Evolutionary conservation across 2,888 invertebrate species (phyloP).

Genomic region (Tolmerus cingulatus): DNA sequence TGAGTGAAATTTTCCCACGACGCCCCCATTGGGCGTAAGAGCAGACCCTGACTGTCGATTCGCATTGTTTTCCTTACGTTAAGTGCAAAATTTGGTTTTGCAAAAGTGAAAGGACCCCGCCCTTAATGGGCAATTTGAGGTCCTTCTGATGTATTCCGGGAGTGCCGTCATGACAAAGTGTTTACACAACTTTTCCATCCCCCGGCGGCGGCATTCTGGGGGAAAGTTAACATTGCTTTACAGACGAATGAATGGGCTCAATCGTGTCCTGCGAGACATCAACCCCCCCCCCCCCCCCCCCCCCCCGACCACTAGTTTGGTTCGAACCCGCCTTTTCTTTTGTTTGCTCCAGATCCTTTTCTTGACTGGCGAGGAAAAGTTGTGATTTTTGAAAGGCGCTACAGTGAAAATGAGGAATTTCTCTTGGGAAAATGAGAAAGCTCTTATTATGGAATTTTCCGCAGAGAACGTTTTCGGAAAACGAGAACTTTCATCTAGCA

Average conservation of each 20-base stretch:
- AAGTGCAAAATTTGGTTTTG: slow-evolving; percentile 32
- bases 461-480: background rate
- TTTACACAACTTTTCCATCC: slow-evolving; percentile 40
- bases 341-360: background rate
- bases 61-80: background rate
- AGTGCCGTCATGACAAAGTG: slow-evolving; percentile 28
- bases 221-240: background rate
- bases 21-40: background rate
- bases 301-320: background rate
- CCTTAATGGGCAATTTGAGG: slow-evolving; percentile 29
- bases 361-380: background rate
- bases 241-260: slow-evolving; percentile 11
- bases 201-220: background rate
- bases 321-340: background rate
- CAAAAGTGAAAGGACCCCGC: background rate
- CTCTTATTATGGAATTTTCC: background rate
- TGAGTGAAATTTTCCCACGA: background rate
- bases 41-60: background rate
- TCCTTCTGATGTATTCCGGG: slow-evolving; percentile 16
- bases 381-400: background rate
- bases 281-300: background rate
- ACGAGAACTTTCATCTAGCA: background rate
- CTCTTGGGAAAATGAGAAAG: background rate
- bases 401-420: background rate
- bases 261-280: background rate